phyloP scores from a whole-genome alignment of 92 coral and sea anemone genomes.

The Epizoanthus stellaris region DNA sequence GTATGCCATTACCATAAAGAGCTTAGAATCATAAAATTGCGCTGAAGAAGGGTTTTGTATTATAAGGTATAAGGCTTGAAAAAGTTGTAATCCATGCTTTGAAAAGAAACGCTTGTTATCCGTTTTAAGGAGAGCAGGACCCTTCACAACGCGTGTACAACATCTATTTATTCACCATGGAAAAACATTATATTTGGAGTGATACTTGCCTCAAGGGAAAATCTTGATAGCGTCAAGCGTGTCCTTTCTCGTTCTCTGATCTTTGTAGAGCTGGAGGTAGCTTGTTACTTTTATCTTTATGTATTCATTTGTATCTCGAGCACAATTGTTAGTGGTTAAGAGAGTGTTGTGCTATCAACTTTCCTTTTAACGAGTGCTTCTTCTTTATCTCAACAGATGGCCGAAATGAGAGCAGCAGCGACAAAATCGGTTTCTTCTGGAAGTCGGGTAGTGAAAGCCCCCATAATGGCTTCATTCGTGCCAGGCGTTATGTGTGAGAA shows the following conservation, averaged over 20 bases:
- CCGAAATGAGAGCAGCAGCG: constrained; percentile 77
- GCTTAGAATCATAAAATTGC: constrained; percentile 37
- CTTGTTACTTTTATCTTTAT: background rate
- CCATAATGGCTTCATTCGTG: constrained; percentile 29
- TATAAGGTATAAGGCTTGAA: constrained; percentile 18
- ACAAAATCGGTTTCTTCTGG: constrained; percentile 30
- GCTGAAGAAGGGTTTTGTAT: constrained; percentile 29
- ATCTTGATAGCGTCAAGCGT: constrained; percentile 17
- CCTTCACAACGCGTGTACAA: background rate
- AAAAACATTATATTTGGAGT: background rate
- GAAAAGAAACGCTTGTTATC: constrained; percentile 16
- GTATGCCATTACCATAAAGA: constrained; percentile 27
- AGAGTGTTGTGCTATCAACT: background rate
- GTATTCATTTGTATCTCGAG: background rate
- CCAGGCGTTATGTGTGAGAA: constrained; percentile 98
- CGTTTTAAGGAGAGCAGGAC: background rate
- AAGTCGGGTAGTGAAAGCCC: constrained; percentile 19
- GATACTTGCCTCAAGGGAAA: constrained; percentile 37
- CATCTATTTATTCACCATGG: constrained; percentile 13
- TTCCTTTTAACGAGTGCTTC: background rate
- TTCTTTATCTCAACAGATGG: constrained; percentile 66
- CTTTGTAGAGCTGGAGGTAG: background rate
- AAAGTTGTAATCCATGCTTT: constrained; percentile 39
- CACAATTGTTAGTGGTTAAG: constrained; percentile 1
- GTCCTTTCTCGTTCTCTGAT: constrained; percentile 2